Evolutionary conservation across 2,113 vertebrate species (phyloP).

Genomic region (Sapajus apella): DNA sequence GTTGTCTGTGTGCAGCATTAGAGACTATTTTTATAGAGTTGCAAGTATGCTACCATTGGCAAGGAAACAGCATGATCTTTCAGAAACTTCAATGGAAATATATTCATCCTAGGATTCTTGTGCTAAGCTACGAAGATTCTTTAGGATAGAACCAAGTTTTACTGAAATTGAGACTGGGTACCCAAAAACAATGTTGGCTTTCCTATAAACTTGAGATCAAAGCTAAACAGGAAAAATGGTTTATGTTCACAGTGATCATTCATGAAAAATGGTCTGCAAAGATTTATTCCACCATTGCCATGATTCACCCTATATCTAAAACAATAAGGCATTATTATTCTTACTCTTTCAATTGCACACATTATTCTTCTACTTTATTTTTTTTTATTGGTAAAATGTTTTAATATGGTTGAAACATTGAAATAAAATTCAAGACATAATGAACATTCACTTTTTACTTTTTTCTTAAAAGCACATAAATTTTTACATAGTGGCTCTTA

Average conservation of each 20-base stretch:
- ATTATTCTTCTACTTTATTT: conserved; percentile 4
- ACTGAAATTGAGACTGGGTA: background rate
- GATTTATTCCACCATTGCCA: background rate
- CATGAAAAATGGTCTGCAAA: background rate
- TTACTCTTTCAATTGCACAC: background rate
- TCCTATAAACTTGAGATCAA: background rate
- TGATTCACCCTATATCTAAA: background rate
- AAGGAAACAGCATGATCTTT: background rate
- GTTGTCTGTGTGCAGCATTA: background rate
- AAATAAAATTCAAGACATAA: conserved; percentile 34
- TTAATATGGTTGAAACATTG: conserved; percentile 22
- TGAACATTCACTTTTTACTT: background rate
- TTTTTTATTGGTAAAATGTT: conserved; percentile 28
- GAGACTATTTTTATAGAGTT: conserved; percentile 1
- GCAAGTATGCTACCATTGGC: background rate
- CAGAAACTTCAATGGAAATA: background rate
- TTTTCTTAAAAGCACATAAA: conserved; percentile 7
- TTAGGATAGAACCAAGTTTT: conserved; percentile 35
- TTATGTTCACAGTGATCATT: background rate
- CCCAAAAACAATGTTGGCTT: background rate
- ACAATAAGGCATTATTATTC: background rate
- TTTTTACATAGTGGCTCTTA: background rate
- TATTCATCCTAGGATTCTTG: background rate
- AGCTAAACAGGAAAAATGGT: background rate
- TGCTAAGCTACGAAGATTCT: background rate